These are phyloP conservation scores for Semicossyphus pulcher DNA, from an alignment of 2,113 vertebrate species.

Conservation along the genomic window DNA sequence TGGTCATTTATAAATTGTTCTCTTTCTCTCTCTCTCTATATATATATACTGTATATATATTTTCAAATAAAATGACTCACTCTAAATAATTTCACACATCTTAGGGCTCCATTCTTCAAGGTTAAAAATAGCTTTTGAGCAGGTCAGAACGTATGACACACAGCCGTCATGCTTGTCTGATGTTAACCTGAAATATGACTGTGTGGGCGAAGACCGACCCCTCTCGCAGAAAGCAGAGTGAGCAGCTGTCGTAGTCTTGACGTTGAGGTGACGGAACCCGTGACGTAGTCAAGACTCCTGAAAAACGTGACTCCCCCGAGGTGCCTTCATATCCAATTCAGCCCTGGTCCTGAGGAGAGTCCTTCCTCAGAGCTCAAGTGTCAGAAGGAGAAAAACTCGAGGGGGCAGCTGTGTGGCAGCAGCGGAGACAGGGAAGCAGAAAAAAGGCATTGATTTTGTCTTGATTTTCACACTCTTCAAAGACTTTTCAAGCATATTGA, in stretches of 20 bases:
- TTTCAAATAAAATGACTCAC: background rate
- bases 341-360: slow-evolving; percentile 3
- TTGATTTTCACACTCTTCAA: slow-evolving; percentile 55
- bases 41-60: no score
- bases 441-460: slow-evolving; percentile 49
- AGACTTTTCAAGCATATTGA: slow-evolving; percentile 42
- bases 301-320: background rate
- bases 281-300: slow-evolving; percentile 29
- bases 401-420: slow-evolving; percentile 25
- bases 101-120: background rate
- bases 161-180: background rate
- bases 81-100: background rate
- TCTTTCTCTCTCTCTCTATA: no score
- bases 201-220: slow-evolving; percentile 8
- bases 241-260: slow-evolving; percentile 42
- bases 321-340: slow-evolving; percentile 35
- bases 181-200: background rate
- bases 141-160: background rate
- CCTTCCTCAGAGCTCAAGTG: background rate
- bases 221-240: background rate
- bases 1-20: no score
- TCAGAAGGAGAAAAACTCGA: background rate
- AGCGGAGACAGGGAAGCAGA: slow-evolving; percentile 1
- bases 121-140: background rate
- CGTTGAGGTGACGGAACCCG: background rate